phyloP scores from a whole-genome alignment of 2,113 vertebrate genomes.

The Lamprotornis superbus region DNA sequence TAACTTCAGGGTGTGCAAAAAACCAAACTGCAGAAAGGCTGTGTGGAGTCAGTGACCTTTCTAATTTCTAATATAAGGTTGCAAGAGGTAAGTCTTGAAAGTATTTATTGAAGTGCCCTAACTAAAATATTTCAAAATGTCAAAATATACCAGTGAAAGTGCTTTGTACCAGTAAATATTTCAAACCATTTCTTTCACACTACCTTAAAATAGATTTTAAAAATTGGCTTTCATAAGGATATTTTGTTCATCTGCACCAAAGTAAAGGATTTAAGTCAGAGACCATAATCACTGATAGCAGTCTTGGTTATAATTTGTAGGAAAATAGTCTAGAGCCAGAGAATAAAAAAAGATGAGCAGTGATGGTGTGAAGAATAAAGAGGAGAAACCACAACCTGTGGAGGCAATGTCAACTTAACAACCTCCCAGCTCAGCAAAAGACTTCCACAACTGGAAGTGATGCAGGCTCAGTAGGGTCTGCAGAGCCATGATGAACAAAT shows the following conservation, averaged over 20 bases:
- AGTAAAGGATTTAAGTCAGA: background rate
- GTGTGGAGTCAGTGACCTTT: background rate
- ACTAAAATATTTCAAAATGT: background rate
- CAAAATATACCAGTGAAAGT: background rate
- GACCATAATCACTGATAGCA: background rate
- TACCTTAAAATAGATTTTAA: no score
- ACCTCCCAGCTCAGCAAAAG: background rate
- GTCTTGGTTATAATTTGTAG: background rate
- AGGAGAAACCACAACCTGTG: background rate
- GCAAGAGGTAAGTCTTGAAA: background rate
- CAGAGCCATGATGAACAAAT: background rate
- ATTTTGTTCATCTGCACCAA: background rate
- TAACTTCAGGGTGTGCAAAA: background rate
- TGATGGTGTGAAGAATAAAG: background rate
- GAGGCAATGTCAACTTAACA: background rate
- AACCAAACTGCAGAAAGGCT: background rate
- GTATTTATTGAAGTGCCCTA: background rate
- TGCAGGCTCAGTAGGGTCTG: background rate
- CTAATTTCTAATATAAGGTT: background rate
- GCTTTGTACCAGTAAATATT: background rate
- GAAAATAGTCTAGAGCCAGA: background rate
- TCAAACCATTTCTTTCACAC: background rate
- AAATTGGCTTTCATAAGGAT: background rate
- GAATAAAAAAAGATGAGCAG: background rate
- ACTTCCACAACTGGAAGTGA: background rate